Evolutionary conservation across 2,888 invertebrate species (phyloP).

Genomic region (Branchellion lobata): DNA sequence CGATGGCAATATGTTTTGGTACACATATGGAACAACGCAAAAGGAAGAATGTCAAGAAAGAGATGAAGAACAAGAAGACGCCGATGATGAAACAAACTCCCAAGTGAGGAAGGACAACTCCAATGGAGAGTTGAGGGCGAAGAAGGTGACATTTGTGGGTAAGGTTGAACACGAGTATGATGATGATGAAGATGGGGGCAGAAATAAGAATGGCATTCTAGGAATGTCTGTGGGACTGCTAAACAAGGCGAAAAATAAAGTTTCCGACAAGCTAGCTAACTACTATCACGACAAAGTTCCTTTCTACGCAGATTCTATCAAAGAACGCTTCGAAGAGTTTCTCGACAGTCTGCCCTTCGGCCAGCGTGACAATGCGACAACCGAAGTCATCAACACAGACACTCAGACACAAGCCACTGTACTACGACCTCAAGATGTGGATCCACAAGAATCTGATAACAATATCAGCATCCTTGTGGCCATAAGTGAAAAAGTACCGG

Average conservation of each 20-base stretch:
- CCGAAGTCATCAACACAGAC: neutral
- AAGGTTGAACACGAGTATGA: neutral
- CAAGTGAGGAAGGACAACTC: neutral
- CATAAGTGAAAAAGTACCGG: neutral
- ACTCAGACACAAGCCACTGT: neutral
- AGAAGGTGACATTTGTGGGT: neutral
- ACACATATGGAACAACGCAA: conserved; percentile 19
- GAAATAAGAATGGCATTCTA: neutral
- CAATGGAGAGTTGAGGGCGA: neutral
- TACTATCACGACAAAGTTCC: conserved; percentile 4
- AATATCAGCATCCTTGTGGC: neutral
- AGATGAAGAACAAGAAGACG: neutral
- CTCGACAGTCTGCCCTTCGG: neutral
- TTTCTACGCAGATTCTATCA: neutral
- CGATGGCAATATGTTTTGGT: conserved; percentile 15
- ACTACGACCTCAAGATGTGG: neutral
- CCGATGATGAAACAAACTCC: neutral
- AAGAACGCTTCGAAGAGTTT: conserved; percentile 10
- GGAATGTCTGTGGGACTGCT: neutral
- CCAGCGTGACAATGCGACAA: neutral
- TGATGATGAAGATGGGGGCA: neutral
- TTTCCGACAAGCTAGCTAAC: neutral
- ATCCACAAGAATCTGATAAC: neutral
- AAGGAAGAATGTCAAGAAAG: neutral
- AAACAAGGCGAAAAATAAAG: neutral